Percentiles rank a stretch among this genome's conserved stretches.
phyloP scores from a whole-genome alignment of 2,888 invertebrate species.

The Drosophila mulleri region DNA sequence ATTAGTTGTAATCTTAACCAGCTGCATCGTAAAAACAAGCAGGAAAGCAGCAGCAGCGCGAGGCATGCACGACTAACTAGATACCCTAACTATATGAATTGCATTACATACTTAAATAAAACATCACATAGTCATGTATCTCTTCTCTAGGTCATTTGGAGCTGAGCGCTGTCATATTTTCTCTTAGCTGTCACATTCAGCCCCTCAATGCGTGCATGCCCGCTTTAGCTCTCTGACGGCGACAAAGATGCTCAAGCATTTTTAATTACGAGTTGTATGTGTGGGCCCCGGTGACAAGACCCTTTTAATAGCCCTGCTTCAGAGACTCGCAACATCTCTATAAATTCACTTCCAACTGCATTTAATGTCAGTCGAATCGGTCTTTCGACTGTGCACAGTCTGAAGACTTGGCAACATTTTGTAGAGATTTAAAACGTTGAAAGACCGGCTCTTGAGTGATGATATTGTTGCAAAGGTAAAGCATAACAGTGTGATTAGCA shows the following conservation, averaged over 20 bases:
- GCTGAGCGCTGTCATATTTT: too few species aligned
- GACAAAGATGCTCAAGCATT: conserved; percentile 10
- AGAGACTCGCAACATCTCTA: conserved; percentile 37
- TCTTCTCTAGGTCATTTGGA: too few species aligned
- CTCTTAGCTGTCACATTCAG: not conserved
- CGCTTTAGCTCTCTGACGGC: not conserved
- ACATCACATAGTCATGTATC: not conserved
- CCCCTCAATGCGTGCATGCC: not conserved
- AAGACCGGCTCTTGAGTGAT: not conserved
- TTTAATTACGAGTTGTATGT: conserved; percentile 31
- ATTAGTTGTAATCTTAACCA: conserved; percentile 69
- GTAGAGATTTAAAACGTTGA: not conserved
- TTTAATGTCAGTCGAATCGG: conserved; percentile 39
- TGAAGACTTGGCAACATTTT: conserved; percentile 8
- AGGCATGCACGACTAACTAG: not conserved
- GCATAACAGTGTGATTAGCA: not conserved
- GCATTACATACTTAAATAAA: not conserved
- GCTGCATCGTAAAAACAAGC: conserved; percentile 60
- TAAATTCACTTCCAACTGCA: conserved; percentile 56
- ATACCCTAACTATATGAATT: conserved; percentile 10
- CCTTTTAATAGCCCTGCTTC: conserved; percentile 39
- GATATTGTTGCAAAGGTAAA: not conserved
- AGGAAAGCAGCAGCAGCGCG: too few species aligned
- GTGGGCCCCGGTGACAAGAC: conserved; percentile 38
- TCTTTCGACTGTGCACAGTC: conserved; percentile 18